Evolutionary conservation across 1,140 invertebrate species (phyloP).

Genomic region (Mercenaria mercenaria): DNA sequence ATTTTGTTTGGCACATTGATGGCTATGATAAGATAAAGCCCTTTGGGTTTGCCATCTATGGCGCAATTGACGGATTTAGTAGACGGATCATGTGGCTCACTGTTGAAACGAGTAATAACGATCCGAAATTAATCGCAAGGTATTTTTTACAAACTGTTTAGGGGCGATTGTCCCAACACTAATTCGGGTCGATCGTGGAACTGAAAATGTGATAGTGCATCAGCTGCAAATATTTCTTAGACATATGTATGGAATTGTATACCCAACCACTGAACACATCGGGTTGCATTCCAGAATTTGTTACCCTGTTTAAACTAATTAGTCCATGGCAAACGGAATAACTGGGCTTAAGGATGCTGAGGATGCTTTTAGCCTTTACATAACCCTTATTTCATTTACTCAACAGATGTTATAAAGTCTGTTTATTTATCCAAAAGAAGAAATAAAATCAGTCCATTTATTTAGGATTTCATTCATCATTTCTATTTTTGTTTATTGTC

Average conservation of each 20-base stretch:
- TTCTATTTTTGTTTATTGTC: too few species aligned
- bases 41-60: slow-evolving; percentile 78
- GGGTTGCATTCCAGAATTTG: not conserved
- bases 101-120: slow-evolving; percentile 67
- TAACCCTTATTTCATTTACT: not conserved
- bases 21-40: slow-evolving; percentile 82
- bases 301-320: not conserved
- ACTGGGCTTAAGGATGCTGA: not conserved
- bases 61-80: slow-evolving; percentile 62
- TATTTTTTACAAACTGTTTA: slow-evolving; percentile 34
- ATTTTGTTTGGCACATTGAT: slow-evolving; percentile 53
- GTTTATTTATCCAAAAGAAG: too few species aligned
- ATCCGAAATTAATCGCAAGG: slow-evolving; percentile 47
- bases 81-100: slow-evolving; percentile 57
- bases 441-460: too few species aligned
- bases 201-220: not conserved
- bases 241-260: not conserved
- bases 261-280: not conserved
- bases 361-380: not conserved
- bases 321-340: not conserved
- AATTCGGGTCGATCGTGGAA: slow-evolving; percentile 33
- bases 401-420: not conserved
- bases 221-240: not conserved
- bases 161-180: slow-evolving; percentile 6
- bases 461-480: too few species aligned